Evolutionary conservation across 2,113 vertebrate genomes (phyloP).

Genomic region (Diadophis punctatus): DNA sequence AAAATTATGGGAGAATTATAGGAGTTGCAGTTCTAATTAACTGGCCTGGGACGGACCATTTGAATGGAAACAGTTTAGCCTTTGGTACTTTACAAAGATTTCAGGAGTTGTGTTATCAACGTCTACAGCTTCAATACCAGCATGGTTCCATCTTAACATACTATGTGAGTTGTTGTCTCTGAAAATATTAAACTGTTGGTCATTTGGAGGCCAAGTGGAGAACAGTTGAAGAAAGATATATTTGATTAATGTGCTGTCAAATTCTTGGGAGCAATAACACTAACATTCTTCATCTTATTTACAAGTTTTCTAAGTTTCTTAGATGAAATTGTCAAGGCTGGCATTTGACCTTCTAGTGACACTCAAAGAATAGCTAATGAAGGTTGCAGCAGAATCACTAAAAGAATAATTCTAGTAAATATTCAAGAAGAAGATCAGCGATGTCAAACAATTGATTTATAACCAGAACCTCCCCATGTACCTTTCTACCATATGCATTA

Average conservation of each 20-base stretch:
- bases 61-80: background rate
- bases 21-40: background rate
- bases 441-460: background rate
- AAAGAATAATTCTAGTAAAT: background rate
- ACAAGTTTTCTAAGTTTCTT: background rate
- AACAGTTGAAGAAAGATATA: background rate
- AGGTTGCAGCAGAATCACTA: background rate
- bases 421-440: background rate
- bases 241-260: background rate
- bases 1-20: background rate
- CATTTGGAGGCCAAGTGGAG: background rate
- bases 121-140: background rate
- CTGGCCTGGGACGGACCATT: background rate
- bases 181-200: background rate
- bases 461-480: background rate
- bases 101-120: background rate
- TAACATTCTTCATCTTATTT: background rate
- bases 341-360: background rate
- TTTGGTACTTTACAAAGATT: background rate
- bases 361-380: background rate
- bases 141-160: background rate
- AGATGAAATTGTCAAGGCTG: constrained; percentile 1
- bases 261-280: background rate
- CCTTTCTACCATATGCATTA: background rate
- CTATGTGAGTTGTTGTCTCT: background rate